Evolutionary conservation across 2,797 vertebrate genomes (phyloP), one percentile per base, ranked within the genome.

Genomic region (Knipowitschia caucasica): DNA sequence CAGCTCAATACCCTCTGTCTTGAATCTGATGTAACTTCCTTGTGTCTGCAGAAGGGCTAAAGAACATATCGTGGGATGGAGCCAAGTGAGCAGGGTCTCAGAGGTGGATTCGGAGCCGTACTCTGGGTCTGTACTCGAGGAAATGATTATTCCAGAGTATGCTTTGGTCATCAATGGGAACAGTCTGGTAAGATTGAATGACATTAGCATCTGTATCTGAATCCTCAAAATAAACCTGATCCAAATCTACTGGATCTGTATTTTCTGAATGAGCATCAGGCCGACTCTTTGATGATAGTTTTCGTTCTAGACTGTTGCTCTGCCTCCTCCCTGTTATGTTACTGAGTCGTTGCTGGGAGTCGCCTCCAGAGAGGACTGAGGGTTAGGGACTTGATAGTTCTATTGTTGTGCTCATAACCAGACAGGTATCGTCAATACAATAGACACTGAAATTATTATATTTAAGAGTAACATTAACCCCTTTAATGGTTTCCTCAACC

Each of bases 161-260:
- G 90, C 88, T 34, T 85, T 94, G 72, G 74, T 91, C 72, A 87
- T 93, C 80, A 93, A 86, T 58, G 90, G 87, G 53, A 89, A 88
- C 76, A 92, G 91, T 75, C 77, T 94, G 87, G 86, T 93, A 84
- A 91, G 87, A 65, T 21, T 20, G 7, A 9, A 38, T 0, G 35
- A 38, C 9, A 38, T 8, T 36, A 2, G 5, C 6, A 31, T 18
- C 18, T 4, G 21, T 10, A 21, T 18, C 8, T 20, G 7, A 18
- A 36, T 36, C n/a, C n/a, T 33, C 31, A 33, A 4, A 33, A 33
- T 12, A n/a, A 2, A 11, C 31, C 31, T 33, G 11, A 33, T 14
- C 12, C 12, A 33, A 33, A 33, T 11, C 3, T 33, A 18, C n/a
- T n/a, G n/a, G n/a, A n/a, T n/a, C n/a, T n/a, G n/a, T n/a, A n/a